Evolutionary conservation across 2,797 vertebrate species (phyloP).

Genomic region (Acipenser transmontanus): DNA sequence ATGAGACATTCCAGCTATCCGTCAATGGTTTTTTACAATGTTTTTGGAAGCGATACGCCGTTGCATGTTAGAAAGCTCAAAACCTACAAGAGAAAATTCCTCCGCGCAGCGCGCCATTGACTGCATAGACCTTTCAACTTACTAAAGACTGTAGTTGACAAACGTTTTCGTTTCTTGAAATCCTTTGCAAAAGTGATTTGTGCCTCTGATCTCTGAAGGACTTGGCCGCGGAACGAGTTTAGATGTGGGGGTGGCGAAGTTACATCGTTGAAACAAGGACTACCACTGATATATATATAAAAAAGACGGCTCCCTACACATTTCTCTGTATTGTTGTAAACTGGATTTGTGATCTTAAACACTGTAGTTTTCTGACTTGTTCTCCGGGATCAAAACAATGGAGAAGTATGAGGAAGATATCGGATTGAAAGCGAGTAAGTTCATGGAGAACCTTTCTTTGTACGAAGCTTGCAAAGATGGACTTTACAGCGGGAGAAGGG

Average conservation of each 20-base stretch:
- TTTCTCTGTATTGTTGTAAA: conserved; percentile 57
- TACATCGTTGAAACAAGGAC: conserved; percentile 36
- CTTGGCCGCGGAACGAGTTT: conserved; percentile 38
- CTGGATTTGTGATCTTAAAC: conserved; percentile 42
- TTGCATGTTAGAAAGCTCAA: conserved; percentile 26
- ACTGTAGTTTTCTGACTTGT: conserved; percentile 30
- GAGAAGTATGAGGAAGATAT: conserved; percentile 70
- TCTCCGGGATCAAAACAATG: conserved; percentile 56
- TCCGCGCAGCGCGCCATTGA: conserved; percentile 86
- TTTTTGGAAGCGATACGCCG: conserved; percentile 16
- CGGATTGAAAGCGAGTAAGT: conserved; percentile 53
- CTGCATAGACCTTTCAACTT: conserved; percentile 76
- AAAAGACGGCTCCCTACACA: conserved; percentile 9
- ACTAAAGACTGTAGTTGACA: conserved; percentile 75
- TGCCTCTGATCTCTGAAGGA: conserved; percentile 30
- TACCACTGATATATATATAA: conserved; percentile 24
- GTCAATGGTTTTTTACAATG: neutral
- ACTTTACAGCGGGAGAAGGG: conserved; percentile 51
- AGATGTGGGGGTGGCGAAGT: conserved; percentile 25
- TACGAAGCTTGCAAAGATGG: conserved; percentile 59
- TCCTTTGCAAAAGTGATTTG: conserved; percentile 42
- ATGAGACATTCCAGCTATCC: too few relatives aligned
- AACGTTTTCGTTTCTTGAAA: conserved; percentile 56
- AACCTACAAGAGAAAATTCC: conserved; percentile 71
- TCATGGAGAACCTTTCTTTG: conserved; percentile 68